phyloP scores from a whole-genome alignment of 2,888 invertebrate genomes.

The Epinotia ramella region DNA sequence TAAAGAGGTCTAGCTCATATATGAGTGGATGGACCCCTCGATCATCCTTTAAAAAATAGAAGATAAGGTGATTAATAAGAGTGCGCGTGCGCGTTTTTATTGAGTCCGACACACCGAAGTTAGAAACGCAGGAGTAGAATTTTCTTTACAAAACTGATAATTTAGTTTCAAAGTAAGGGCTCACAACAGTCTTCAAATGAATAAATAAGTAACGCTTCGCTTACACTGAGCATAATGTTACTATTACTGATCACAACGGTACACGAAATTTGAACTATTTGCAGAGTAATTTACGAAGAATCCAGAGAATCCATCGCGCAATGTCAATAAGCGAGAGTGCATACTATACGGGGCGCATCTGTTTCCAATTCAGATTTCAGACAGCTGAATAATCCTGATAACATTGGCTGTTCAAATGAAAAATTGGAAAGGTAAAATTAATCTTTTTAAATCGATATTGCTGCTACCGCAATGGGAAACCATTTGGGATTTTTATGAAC shows the following conservation, averaged over 20 bases:
- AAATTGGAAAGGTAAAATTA: slow-evolving; percentile 5
- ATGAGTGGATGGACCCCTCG: too few relatives aligned
- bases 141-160: background rate
- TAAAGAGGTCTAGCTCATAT: too few relatives aligned
- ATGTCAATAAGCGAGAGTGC: slow-evolving; percentile 43
- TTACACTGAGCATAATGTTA: background rate
- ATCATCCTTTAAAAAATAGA: too few relatives aligned
- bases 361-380: slow-evolving; percentile 36
- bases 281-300: slow-evolving; percentile 18
- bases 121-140: background rate
- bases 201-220: background rate
- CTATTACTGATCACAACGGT: background rate
- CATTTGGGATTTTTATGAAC: background rate
- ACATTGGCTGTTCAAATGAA: slow-evolving; percentile 25
- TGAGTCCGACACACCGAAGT: background rate
- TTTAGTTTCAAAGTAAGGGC: background rate
- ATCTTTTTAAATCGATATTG: slow-evolving; percentile 25
- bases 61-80: too few relatives aligned
- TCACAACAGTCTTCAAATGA: background rate
- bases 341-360: slow-evolving; percentile 36
- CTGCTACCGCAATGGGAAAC: background rate
- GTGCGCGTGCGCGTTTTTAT: background rate
- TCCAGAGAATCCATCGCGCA: slow-evolving; percentile 14
- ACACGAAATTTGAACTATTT: background rate
- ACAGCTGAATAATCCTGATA: slow-evolving; percentile 35